Evolutionary conservation across 2,797 vertebrate genomes (phyloP).

Genomic region (Leucoraja ocellata): DNA sequence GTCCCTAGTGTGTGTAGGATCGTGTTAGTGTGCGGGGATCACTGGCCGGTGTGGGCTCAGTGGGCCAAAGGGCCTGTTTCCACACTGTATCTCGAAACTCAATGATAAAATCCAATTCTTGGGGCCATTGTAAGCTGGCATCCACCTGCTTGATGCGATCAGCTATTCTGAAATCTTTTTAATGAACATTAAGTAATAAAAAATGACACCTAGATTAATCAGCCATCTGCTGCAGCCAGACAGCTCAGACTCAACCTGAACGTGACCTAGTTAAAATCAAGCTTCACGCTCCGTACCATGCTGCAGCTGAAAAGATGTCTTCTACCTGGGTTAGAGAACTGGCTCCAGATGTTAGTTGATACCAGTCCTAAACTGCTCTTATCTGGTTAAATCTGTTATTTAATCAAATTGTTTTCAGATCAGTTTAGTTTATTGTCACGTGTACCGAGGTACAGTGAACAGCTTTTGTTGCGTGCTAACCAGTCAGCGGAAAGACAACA

Average conservation of each 20-base stretch:
- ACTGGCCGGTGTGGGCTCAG: too few species aligned
- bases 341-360: background rate
- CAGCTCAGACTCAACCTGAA: background rate
- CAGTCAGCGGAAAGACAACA: too few species aligned
- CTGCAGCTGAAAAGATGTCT: background rate
- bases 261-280: background rate
- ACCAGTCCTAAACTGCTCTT: too few species aligned
- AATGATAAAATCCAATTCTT: background rate
- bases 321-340: background rate
- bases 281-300: background rate
- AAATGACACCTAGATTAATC: slow-evolving; percentile 36
- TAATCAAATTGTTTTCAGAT: too few species aligned
- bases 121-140: background rate
- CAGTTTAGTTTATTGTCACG: too few species aligned
- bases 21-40: too few species aligned
- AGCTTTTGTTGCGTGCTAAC: too few species aligned
- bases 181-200: slow-evolving; percentile 34
- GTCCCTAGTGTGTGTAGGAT: too few species aligned
- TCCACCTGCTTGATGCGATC: slow-evolving; percentile 8
- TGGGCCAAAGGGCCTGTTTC: too few species aligned
- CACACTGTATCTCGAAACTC: too few species aligned
- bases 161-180: background rate
- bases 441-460: too few species aligned
- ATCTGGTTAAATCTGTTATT: background rate
- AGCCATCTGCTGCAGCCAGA: background rate